Percentiles rank a stretch among this genome's conserved stretches.
Evolutionary conservation across 2,888 invertebrate species (phyloP).

Genomic region (Tortrix viridana): DNA sequence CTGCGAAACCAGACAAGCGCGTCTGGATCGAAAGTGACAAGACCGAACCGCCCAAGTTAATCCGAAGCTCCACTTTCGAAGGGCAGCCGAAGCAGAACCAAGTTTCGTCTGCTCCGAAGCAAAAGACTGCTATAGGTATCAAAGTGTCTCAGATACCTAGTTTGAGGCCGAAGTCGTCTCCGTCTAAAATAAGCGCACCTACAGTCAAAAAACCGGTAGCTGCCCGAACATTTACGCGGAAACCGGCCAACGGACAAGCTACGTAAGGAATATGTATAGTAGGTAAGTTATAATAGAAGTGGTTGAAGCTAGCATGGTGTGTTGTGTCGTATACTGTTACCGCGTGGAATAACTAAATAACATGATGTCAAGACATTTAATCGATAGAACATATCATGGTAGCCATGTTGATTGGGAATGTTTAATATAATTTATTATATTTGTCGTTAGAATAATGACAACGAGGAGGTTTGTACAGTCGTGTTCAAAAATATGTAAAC

Average conservation of each 20-base stretch:
- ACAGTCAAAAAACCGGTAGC: constrained; percentile 56
- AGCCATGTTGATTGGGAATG: not conserved
- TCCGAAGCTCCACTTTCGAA: constrained; percentile 87
- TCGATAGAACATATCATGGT: not conserved
- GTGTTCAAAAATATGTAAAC: no score
- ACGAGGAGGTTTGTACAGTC: no score
- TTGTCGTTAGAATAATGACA: constrained; percentile 18
- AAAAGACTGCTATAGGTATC: constrained; percentile 77
- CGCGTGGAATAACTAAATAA: no score
- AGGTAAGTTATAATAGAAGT: not conserved
- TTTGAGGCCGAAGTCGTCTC: constrained; percentile 62
- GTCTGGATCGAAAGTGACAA: constrained; percentile 84
- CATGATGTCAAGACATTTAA: not conserved
- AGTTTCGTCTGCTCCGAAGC: constrained; percentile 69
- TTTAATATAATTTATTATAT: constrained; percentile 29
- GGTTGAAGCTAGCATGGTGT: not conserved
- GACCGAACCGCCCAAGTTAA: constrained; percentile 72
- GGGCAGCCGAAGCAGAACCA: constrained; percentile 74
- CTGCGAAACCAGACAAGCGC: constrained; percentile 83
- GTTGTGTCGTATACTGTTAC: no score
- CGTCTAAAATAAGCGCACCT: constrained; percentile 49
- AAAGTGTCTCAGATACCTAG: constrained; percentile 76
- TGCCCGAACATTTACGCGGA: constrained; percentile 63
- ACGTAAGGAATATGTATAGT: constrained; percentile 48
- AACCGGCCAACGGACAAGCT: constrained; percentile 60